Base-by-base conservation (phyloP, 2,888 invertebrate genomes). In the Himalopsyche anomala region DNA sequence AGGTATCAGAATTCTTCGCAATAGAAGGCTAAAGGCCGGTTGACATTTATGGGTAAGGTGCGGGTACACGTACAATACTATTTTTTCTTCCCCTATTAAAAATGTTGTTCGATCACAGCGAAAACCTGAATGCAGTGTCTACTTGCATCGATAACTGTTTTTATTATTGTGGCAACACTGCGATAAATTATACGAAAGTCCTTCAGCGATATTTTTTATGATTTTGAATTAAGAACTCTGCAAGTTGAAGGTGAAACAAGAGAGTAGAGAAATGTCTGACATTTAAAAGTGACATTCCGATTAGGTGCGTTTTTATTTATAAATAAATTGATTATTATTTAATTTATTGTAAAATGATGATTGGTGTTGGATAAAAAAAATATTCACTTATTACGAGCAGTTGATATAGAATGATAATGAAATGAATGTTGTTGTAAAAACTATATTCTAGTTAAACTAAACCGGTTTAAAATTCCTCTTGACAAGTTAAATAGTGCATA, bases 31-130 rank as follows among this genome's bases (percentile, higher is more conserved):
- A 86, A 42, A 82, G 56, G 56, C 82, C 81, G 62, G 84, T 85
- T 88, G 86, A 88, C 88, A 88, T 88, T 88, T 88, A 84, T 80
- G 83, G 80, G 15, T 42, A 80, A 62, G 28, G 74, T 54, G 51
- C 74, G 55, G 56, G 83, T 85, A 69, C 81, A 56, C 69, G 42
- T 69, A 69, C 62, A n/a, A 19, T 19, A 9, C 28, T 62, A 62
- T 62, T 62, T 62, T 51, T 62, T 62, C 62, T 19, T 62, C 19
- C 62, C 62, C 28, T 62, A n/a, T 19, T n/a, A 62, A 62, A 62
- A 62, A 62, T 19, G 62, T 62, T 62, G 62, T 9, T 62, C 62
- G 62, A 62, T 62, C 62, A 19, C 62, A 62, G 62, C 19, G 6
- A 19, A 62, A 19, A 19, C 62, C 9, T 56, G 56, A 56, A 56